Evolutionary conservation across 2,888 invertebrate species (phyloP).

Genomic region (Agrochola lota): DNA sequence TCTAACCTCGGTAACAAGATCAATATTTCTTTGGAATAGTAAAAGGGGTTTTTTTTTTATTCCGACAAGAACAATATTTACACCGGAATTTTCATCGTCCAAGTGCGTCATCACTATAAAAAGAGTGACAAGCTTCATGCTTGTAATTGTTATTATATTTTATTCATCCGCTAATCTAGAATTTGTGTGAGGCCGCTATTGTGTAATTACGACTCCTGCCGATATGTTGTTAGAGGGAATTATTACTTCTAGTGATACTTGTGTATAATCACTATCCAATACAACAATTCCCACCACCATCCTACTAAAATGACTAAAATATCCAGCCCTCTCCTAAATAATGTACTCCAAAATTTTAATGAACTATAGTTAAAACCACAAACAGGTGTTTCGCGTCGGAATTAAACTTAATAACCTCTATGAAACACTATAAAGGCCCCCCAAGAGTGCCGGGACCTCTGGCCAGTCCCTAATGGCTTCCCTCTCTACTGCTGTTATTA

Average conservation of each 20-base stretch:
- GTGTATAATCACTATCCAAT: not conserved
- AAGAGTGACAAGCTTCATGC: not conserved
- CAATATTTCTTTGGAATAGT: not conserved
- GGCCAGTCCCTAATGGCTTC: slow-evolving; percentile 73
- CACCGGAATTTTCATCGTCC: not conserved
- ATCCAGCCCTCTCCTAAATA: slow-evolving; percentile 23
- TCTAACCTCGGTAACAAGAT: slow-evolving; percentile 4
- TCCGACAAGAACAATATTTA: fast-evolving
- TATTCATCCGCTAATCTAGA: too few species aligned
- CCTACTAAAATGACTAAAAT: not conserved
- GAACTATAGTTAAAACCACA: slow-evolving; percentile 46
- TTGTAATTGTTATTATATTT: too few species aligned
- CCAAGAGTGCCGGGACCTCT: slow-evolving; percentile 66
- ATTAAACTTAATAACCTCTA: slow-evolving; percentile 72
- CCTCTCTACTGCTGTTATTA: slow-evolving; percentile 74
- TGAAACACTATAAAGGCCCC: slow-evolving; percentile 71
- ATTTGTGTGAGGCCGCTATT: too few species aligned
- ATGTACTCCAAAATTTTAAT: slow-evolving; percentile 60
- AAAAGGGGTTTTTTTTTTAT: not conserved
- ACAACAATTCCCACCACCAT: slow-evolving; percentile 4
- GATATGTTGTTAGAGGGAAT: not conserved
- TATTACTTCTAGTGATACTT: not conserved
- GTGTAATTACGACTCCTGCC: too few species aligned
- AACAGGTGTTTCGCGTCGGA: slow-evolving; percentile 66
- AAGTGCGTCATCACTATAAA: too few species aligned